Evolutionary conservation across 2,888 invertebrate genomes (phyloP).

Genomic region (Napeogenes sylphis): DNA sequence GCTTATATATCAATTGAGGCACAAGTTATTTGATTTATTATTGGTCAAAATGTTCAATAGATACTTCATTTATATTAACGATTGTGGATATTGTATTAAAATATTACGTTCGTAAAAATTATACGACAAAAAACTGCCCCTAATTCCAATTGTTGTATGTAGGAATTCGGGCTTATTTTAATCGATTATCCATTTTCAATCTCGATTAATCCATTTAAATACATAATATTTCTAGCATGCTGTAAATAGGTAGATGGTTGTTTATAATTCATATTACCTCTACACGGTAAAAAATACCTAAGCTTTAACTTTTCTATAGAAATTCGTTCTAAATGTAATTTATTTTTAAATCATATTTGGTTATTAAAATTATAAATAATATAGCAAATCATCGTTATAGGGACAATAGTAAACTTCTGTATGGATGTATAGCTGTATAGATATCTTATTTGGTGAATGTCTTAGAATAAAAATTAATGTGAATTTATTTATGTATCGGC

Average conservation of each 20-base stretch:
- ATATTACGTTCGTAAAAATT: too few relatives aligned
- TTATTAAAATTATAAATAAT: background rate
- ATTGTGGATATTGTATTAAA: too few relatives aligned
- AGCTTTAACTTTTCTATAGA: conserved; percentile 17
- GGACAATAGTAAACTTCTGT: too few relatives aligned
- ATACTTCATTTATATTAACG: too few relatives aligned
- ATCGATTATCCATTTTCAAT: too few relatives aligned
- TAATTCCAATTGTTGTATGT: too few relatives aligned
- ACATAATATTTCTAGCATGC: background rate
- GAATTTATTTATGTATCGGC: conserved; percentile 44
- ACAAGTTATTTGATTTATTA: too few relatives aligned
- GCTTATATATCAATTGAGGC: too few relatives aligned
- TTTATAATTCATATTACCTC: conserved; percentile 10
- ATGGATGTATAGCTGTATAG: conserved; percentile 4
- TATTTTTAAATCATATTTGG: background rate
- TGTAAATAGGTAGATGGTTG: conserved; percentile 19
- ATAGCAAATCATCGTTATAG: background rate
- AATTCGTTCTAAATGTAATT: conserved; percentile 1
- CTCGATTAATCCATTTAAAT: background rate
- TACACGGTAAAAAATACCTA: conserved; percentile 14
- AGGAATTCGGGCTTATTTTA: too few relatives aligned
- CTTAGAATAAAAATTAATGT: background rate
- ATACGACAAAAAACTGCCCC: too few relatives aligned
- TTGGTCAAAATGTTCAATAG: too few relatives aligned
- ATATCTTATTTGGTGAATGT: conserved; percentile 7